phyloP scores from a whole-genome alignment of 2,888 invertebrate species.

The Trypoxylon attenuatum region DNA sequence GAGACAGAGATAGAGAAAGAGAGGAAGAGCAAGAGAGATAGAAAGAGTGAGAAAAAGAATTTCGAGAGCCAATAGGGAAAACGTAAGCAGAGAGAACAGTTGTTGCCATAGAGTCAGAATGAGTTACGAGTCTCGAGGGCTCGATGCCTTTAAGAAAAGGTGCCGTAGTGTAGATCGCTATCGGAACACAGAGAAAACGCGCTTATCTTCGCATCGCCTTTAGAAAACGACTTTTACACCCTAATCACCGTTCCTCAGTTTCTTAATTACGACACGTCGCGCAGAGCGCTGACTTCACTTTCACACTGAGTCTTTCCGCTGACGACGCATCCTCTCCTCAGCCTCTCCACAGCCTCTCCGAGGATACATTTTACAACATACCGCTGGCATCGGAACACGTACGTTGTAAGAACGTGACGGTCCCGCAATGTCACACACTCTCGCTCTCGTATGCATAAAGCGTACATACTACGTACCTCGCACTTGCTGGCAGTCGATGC shows the following conservation, averaged over 20 bases:
- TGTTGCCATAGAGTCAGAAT: conserved; percentile 14
- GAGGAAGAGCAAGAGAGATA: no score
- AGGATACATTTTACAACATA: no score
- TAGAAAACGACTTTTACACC: conserved; percentile 62
- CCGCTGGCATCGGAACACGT: no score
- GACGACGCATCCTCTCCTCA: no score
- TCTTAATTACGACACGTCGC: no score
- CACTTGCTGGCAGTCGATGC: conserved; percentile 42
- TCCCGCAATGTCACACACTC: no score
- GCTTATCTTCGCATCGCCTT: conserved; percentile 55
- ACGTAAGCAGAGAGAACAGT: conserved; percentile 24
- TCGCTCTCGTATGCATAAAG: no score
- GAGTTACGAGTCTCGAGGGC: conserved; percentile 1
- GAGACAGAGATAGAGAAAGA: no score
- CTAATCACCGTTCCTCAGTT: conserved; percentile 39
- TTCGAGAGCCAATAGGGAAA: conserved; percentile 1
- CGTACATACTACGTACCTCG: background rate
- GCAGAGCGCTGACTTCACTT: no score
- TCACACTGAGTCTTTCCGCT: no score
- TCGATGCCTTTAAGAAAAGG: conserved; percentile 16
- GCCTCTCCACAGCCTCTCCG: no score
- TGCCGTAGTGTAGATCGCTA: conserved; percentile 20
- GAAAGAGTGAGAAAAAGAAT: conserved; percentile 4
- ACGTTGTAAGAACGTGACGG: no score
- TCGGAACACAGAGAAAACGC: conserved; percentile 61